Evolutionary conservation across 2,113 vertebrate species (phyloP).

Genomic region (Corythaixoides concolor): DNA sequence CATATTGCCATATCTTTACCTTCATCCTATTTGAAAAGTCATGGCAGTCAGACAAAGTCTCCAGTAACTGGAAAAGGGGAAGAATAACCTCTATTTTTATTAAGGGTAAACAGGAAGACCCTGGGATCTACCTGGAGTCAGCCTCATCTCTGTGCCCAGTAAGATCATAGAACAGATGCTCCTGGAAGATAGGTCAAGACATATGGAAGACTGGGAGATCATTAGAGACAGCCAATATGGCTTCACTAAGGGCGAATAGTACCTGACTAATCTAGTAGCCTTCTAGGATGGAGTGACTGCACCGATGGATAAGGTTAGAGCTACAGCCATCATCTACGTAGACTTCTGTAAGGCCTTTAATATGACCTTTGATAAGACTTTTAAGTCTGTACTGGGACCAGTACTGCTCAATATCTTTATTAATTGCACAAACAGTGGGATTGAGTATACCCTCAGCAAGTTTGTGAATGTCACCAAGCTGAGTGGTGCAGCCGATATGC

Average conservation of each 20-base stretch:
- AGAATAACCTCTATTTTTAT: no score
- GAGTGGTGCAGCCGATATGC: no score
- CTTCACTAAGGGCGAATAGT: not conserved
- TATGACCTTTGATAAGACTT: no score
- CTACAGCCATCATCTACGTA: not conserved
- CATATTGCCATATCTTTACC: not conserved
- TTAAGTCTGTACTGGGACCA: fast-evolving
- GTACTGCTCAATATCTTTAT: not conserved
- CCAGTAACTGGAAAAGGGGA: no score
- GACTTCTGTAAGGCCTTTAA: not conserved
- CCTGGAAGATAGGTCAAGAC: not conserved
- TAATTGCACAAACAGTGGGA: not conserved
- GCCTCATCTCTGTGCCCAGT: no score
- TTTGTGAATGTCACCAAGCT: no score
- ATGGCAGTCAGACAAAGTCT: no score
- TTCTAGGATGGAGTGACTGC: not conserved
- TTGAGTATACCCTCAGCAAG: no score
- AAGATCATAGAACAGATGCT: no score
- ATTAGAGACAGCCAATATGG: not conserved
- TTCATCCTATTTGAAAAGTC: not conserved
- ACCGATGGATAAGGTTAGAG: not conserved
- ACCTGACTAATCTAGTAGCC: not conserved
- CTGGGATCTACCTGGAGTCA: no score
- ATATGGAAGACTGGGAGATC: not conserved
- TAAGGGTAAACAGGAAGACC: no score